Evolutionary conservation across 2,113 vertebrate genomes (phyloP).

Genomic region (Sphyrna mokarran): DNA sequence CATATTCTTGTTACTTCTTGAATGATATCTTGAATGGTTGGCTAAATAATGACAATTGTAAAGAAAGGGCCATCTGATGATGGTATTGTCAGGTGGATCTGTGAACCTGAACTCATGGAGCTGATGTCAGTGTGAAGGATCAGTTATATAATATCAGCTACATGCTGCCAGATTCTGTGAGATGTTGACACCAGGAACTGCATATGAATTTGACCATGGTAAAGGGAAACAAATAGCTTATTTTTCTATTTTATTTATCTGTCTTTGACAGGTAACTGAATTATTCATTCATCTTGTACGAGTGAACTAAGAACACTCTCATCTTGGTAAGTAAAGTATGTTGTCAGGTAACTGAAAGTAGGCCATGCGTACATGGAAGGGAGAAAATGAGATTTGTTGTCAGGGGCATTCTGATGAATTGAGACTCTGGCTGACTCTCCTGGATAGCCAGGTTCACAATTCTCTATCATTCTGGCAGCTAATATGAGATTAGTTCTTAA

Average conservation of each 20-base stretch:
- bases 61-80: background rate
- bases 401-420: background rate
- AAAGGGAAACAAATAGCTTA: background rate
- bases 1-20: background rate
- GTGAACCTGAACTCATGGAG: background rate
- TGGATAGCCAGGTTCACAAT: background rate
- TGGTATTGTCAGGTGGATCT: background rate
- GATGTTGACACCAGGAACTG: background rate
- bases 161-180: background rate
- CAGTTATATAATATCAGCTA: background rate
- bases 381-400: background rate
- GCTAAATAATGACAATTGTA: background rate
- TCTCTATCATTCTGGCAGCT: slow-evolving; percentile 7
- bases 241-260: background rate
- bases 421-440: background rate
- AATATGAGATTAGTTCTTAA: background rate
- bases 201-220: background rate
- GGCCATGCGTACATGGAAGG: background rate
- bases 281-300: background rate
- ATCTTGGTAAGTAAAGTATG: background rate
- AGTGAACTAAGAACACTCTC: background rate
- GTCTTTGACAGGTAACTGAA: background rate
- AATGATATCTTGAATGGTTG: background rate
- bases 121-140: too few relatives aligned
- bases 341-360: background rate